phyloP scores from a whole-genome alignment of 2,113 vertebrate genomes.

The Phyllopteryx taeniolatus region DNA sequence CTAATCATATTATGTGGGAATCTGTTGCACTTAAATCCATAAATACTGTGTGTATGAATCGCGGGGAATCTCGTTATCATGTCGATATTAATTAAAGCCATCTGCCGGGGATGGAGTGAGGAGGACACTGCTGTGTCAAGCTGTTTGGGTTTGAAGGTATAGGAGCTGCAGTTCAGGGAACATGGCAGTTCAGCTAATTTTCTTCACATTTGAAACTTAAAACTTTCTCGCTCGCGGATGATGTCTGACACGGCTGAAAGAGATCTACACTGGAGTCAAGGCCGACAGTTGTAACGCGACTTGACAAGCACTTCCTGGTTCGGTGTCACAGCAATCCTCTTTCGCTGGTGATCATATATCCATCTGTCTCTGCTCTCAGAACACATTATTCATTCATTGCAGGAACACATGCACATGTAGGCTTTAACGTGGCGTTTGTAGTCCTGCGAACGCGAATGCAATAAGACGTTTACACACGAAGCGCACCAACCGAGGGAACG shows the following conservation, averaged over 20 bases:
- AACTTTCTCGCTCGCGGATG: constrained; percentile 33
- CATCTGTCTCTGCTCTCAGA: constrained; percentile 63
- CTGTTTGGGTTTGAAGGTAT: constrained; percentile 39
- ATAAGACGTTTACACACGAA: constrained; percentile 37
- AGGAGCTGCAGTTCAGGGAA: constrained; percentile 19
- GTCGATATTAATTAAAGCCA: constrained; percentile 76
- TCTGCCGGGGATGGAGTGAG: constrained; percentile 62
- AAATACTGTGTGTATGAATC: constrained; percentile 76
- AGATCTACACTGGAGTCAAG: constrained; percentile 29
- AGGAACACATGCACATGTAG: constrained; percentile 46
- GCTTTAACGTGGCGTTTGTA: constrained; percentile 43
- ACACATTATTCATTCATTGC: constrained; percentile 42
- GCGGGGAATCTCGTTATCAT: constrained; percentile 74
- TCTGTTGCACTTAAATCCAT: constrained; percentile 75
- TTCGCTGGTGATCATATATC: constrained; percentile 64
- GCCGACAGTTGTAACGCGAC: constrained; percentile 40
- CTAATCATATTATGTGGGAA: constrained; percentile 75
- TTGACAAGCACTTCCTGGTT: constrained; percentile 65
- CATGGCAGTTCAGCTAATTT: constrained; percentile 41
- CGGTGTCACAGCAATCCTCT: constrained; percentile 61
- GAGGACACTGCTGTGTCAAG: constrained; percentile 24
- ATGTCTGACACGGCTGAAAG: constrained; percentile 25
- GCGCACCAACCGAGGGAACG: constrained; percentile 3
- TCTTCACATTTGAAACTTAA: constrained; percentile 29
- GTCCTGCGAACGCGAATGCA: constrained; percentile 30